Percentiles rank a stretch among this genome's conserved stretches.
phyloP scores from a whole-genome alignment of 2,113 vertebrate genomes.

The Chauna torquata region DNA sequence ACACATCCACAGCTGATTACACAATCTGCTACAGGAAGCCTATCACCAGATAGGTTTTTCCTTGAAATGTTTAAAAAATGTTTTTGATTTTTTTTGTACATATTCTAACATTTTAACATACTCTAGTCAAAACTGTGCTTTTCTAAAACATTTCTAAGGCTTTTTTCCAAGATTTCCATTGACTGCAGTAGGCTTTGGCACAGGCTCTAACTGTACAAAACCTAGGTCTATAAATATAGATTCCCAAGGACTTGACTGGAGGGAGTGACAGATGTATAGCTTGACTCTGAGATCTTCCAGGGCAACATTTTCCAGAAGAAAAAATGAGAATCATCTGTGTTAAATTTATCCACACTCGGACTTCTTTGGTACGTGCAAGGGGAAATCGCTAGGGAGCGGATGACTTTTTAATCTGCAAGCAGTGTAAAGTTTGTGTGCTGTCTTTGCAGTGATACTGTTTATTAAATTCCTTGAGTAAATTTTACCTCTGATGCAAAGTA shows the following conservation, averaged over 20 bases:
- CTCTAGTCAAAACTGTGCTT: conserved; percentile 17
- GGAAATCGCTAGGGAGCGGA: conserved; percentile 18
- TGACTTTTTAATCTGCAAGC: conserved; percentile 32
- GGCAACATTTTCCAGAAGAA: conserved; percentile 50
- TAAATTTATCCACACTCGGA: conserved; percentile 55
- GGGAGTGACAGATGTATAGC: conserved; percentile 49
- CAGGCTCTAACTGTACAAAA: background rate
- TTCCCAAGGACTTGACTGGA: conserved; percentile 48
- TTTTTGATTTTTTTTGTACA: background rate
- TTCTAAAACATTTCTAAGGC: background rate
- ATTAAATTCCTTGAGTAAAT: conserved; percentile 21
- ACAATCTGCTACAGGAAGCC: background rate
- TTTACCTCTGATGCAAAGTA: conserved; percentile 25
- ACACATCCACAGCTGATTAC: background rate
- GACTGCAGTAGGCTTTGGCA: conserved; percentile 31
- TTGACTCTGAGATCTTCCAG: conserved; percentile 36
- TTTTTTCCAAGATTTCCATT: conserved; percentile 11
- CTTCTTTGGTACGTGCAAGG: conserved; percentile 32
- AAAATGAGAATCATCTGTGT: conserved; percentile 56
- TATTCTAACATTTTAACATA: background rate
- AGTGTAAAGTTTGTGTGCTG: background rate
- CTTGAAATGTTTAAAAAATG: background rate
- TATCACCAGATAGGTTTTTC: background rate
- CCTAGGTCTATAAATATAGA: conserved; percentile 7
- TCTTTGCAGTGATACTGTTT: background rate